Conservation (phyloP, 2,888 invertebrate genomes). For the Chloroclysta siterata region DNA sequence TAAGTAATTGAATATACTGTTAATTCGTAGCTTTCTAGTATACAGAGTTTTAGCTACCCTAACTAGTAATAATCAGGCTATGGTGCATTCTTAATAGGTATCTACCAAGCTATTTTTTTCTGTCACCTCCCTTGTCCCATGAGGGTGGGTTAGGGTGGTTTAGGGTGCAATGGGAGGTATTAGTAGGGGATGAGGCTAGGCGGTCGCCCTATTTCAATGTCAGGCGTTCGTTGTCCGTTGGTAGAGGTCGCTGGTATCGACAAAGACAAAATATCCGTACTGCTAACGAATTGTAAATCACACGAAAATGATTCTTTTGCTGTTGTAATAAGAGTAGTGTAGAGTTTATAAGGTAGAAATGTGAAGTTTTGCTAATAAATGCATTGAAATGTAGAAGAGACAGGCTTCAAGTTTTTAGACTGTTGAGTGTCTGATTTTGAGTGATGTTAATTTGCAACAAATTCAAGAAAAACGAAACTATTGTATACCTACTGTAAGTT, state of each 20-base stretch:
- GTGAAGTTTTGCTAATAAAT: constrained; percentile 48
- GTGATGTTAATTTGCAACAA: not conserved
- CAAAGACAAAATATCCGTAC: constrained; percentile 36
- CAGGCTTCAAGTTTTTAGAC: constrained; percentile 46
- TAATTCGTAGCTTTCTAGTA: too few species aligned
- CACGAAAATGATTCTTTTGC: constrained; percentile 40
- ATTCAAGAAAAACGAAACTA: too few species aligned
- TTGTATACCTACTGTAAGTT: too few species aligned
- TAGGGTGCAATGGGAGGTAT: constrained; percentile 59
- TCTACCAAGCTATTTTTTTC: constrained; percentile 31
- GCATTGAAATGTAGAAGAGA: constrained; percentile 55
- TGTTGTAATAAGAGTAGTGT: not conserved
- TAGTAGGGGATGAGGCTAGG: constrained; percentile 63
- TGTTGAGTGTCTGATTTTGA: constrained; percentile 12
- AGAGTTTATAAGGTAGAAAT: constrained; percentile 19
- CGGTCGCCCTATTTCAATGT: constrained; percentile 72
- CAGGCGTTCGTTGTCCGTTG: constrained; percentile 76
- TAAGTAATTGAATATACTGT: too few species aligned
- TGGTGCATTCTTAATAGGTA: constrained; percentile 8
- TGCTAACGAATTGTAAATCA: constrained; percentile 10
- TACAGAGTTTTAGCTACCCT: too few species aligned
- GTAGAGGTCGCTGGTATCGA: constrained; percentile 69
- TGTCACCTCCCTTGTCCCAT: constrained; percentile 31
- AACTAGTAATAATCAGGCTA: too few species aligned
- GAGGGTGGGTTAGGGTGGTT: constrained; percentile 46